Percentiles rank a stretch among this genome's conserved stretches.
phyloP scores from a whole-genome alignment of 2,797 vertebrate species.

The Danionella dracula region DNA sequence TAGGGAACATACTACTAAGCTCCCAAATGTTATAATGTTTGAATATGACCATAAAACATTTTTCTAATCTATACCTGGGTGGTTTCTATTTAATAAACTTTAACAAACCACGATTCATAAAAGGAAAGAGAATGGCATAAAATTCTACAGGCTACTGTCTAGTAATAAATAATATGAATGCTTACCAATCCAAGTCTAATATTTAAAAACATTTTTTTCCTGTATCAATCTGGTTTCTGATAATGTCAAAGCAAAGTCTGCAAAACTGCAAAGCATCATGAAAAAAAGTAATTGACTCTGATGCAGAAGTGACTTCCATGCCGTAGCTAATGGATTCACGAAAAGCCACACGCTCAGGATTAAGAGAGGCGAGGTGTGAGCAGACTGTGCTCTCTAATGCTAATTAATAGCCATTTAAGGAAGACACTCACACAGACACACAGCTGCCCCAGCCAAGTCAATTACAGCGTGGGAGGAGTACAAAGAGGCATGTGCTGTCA shows the following conservation, averaged over 20 bases:
- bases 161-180: conserved; percentile 27
- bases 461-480: conserved; percentile 29
- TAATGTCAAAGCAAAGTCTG: conserved; percentile 34
- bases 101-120: too few relatives aligned
- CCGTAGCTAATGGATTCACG: conserved; percentile 42
- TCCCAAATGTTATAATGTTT: too few relatives aligned
- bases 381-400: conserved; percentile 40
- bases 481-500: conserved; percentile 22
- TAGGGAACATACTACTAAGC: too few relatives aligned
- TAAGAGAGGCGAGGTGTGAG: conserved; percentile 42
- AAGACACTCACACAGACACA: conserved; percentile 39
- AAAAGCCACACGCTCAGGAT: conserved; percentile 45
- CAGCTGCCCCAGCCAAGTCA: conserved; percentile 35
- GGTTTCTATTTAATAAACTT: too few relatives aligned
- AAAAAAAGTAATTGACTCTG: conserved; percentile 45
- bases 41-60: too few relatives aligned
- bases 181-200: conserved; percentile 26
- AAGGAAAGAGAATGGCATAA: too few relatives aligned
- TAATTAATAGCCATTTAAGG: conserved; percentile 51
- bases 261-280: conserved; percentile 34
- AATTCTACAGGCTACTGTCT: conserved; percentile 3
- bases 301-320: conserved; percentile 22
- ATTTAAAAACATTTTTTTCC: conserved; percentile 31
- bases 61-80: too few relatives aligned
- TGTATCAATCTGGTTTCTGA: conserved; percentile 36